Percentiles rank a stretch among this genome's conserved stretches.
Conservation (phyloP, 2,888 invertebrate species). For the Cephus spinipes region DNA sequence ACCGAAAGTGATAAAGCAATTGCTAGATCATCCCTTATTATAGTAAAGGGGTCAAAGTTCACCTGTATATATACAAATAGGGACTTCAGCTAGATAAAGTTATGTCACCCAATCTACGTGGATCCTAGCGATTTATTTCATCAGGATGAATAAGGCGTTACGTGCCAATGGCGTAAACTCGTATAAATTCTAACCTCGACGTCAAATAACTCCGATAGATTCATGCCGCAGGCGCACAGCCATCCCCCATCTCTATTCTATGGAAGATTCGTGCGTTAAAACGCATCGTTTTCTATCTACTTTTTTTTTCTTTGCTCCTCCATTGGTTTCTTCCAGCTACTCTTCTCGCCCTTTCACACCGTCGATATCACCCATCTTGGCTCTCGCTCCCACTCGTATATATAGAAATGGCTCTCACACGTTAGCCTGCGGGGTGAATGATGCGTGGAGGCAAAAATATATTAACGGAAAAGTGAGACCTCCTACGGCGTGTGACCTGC, state of each 20-base stretch:
- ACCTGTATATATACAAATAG: neutral
- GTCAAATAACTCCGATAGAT: conserved; percentile 8
- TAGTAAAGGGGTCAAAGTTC: neutral
- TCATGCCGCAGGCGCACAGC: conserved; percentile 6
- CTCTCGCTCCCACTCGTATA: neutral
- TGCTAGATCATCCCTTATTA: neutral
- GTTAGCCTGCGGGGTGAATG: neutral
- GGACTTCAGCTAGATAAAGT: neutral
- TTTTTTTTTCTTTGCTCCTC: neutral
- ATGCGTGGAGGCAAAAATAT: conserved; percentile 21
- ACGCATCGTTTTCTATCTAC: neutral
- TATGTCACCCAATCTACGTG: neutral
- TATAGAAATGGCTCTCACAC: neutral
- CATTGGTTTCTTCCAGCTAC: neutral
- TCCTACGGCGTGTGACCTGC: conserved; percentile 52
- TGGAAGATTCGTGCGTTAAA: neutral
- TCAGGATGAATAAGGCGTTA: neutral
- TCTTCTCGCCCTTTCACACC: neutral
- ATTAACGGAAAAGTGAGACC: conserved; percentile 44
- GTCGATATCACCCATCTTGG: neutral
- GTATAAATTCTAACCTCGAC: conserved; percentile 8
- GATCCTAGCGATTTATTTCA: neutral
- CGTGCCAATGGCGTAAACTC: conserved; percentile 3
- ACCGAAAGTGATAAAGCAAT: neutral
- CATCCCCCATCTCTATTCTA: conserved; percentile 7